Conservation (phyloP, 2,113 vertebrate species). For the Malurus cyaneus region DNA sequence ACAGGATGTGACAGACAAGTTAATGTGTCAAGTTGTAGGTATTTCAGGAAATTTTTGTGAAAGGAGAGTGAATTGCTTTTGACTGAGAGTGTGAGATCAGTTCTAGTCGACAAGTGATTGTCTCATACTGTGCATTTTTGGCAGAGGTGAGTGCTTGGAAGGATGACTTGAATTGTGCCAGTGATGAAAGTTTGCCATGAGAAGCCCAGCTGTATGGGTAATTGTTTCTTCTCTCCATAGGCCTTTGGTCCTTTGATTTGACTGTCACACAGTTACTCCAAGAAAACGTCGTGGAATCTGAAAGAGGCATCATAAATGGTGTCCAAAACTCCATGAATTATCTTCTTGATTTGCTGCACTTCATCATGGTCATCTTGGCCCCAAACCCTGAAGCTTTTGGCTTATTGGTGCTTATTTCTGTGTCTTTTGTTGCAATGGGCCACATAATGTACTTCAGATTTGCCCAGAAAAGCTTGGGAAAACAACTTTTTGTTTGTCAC, state of each 20-base stretch:
- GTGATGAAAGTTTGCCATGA: neutral
- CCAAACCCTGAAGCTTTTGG: constrained; percentile 96
- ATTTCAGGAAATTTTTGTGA: neutral
- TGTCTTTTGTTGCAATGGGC: constrained; percentile 95
- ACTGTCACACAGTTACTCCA: constrained; percentile 97
- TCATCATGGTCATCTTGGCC: constrained; percentile 98
- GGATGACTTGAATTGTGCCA: neutral
- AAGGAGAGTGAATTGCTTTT: neutral
- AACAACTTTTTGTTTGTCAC: constrained; percentile 84
- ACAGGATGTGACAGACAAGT: neutral
- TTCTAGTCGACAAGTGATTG: neutral
- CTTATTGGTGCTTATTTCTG: constrained; percentile 93
- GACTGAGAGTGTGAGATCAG: neutral
- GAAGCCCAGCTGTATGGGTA: neutral
- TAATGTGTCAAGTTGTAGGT: neutral
- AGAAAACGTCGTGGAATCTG: constrained; percentile 94
- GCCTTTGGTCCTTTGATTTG: constrained; percentile 98
- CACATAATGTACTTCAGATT: constrained; percentile 96
- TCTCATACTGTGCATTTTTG: neutral
- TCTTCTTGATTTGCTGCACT: constrained; percentile 96
- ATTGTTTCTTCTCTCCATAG: constrained; percentile 65
- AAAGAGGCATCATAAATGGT: constrained; percentile 95
- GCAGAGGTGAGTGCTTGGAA: neutral
- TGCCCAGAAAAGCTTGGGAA: constrained; percentile 88
- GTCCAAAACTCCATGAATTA: constrained; percentile 99